Percentiles rank a stretch among this genome's conserved stretches.
phyloP scores from a whole-genome alignment of 2,113 vertebrate genomes.

The Marcusenius ussheri region DNA sequence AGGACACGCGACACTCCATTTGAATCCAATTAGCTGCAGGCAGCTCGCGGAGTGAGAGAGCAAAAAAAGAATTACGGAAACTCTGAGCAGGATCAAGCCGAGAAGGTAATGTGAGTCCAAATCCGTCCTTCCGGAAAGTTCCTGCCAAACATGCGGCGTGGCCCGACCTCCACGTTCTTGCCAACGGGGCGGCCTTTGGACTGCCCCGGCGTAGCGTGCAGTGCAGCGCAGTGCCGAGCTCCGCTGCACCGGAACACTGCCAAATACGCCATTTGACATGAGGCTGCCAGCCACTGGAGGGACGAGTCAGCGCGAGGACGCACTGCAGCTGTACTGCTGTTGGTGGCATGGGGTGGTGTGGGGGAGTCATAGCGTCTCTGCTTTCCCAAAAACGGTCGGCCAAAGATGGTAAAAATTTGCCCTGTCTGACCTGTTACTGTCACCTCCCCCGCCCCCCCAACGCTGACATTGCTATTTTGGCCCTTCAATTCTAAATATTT shows the following conservation, averaged over 20 bases:
- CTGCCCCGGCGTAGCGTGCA: not conserved
- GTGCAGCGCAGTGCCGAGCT: not conserved
- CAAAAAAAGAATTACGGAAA: not conserved
- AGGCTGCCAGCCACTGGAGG: not conserved
- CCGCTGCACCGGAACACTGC: not conserved
- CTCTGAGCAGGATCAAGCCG: not conserved
- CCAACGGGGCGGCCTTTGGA: not conserved
- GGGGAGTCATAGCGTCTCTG: not conserved
- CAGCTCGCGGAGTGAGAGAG: not conserved
- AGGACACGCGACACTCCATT: not conserved
- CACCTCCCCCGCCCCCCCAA: not conserved
- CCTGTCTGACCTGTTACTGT: not conserved
- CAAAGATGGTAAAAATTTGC: not conserved
- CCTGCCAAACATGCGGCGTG: not conserved
- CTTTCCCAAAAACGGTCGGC: not conserved
- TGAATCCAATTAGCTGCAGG: conserved; percentile 11
- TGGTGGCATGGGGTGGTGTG: not conserved
- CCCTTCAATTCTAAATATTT: not conserved
- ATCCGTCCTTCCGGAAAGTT: conserved; percentile 3
- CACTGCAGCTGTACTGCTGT: not conserved
- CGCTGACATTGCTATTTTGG: not conserved
- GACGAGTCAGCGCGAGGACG: not conserved
- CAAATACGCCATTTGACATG: not conserved
- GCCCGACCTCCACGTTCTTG: not conserved
- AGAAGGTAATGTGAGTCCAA: not conserved